Percentiles rank a stretch among this genome's conserved stretches.
Evolutionary conservation across 92 coral and sea anemone species (phyloP).

Genomic region (Epizoanthus stellaris): DNA sequence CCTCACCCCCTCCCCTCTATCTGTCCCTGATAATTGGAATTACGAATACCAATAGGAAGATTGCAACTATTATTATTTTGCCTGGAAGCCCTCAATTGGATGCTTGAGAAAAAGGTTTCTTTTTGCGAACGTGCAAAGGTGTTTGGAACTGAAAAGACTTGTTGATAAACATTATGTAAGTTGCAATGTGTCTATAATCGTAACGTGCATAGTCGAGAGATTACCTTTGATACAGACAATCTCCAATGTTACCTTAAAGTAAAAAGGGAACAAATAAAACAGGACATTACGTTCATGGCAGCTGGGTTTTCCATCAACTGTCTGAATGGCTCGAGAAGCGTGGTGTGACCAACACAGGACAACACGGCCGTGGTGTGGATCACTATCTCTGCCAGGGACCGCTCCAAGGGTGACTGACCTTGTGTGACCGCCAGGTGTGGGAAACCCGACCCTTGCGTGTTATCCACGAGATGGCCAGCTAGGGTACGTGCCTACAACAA

Average conservation of each 20-base stretch:
- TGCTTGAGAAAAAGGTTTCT: no score
- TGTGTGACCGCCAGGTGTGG: conserved; percentile 59
- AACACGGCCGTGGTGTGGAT: conserved; percentile 69
- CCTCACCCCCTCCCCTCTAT: conserved; percentile 52
- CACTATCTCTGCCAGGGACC: conserved; percentile 69
- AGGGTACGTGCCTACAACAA: conserved; percentile 53
- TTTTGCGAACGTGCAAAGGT: no score
- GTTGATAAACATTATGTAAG: not conserved
- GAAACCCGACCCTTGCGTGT: conserved; percentile 68
- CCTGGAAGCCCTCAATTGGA: no score
- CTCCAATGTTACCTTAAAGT: not conserved
- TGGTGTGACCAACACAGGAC: conserved; percentile 55
- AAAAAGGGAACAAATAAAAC: not conserved
- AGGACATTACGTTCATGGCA: conserved; percentile 58
- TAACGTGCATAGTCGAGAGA: no score
- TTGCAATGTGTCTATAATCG: no score
- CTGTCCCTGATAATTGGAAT: no score
- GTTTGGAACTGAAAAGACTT: no score
- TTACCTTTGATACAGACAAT: not conserved
- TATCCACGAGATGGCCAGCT: conserved; percentile 67
- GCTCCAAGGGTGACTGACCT: conserved; percentile 60
- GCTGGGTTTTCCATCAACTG: conserved; percentile 71
- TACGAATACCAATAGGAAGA: no score
- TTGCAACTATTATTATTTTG: no score
- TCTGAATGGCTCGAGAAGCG: conserved; percentile 66